Conservation (phyloP, 2,888 invertebrate genomes). For the Resseliella maxima region DNA sequence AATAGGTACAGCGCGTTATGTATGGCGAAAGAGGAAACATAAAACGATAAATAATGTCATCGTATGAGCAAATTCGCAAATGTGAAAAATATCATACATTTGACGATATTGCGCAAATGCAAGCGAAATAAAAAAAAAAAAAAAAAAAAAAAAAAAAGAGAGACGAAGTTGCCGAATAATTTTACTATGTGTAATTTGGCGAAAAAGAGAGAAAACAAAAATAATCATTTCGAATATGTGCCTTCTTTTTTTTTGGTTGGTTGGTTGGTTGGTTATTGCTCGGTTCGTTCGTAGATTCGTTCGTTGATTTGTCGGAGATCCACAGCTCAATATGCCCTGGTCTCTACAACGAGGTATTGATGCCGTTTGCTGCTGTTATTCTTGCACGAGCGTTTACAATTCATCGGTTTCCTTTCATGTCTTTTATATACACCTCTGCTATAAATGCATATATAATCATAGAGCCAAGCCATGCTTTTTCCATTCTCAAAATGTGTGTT, state of each 20-base stretch:
- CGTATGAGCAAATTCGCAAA: not conserved
- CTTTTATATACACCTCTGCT: not conserved
- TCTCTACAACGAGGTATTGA: not conserved
- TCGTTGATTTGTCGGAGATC: not conserved
- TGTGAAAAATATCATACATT: constrained; percentile 31
- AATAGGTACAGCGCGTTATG: not conserved
- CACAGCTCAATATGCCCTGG: not conserved
- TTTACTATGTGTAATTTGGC: not conserved
- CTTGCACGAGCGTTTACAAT: constrained; percentile 6
- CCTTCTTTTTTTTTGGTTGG: too few species aligned
- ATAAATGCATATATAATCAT: constrained; percentile 38
- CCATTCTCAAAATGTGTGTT: constrained; percentile 7
- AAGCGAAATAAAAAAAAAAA: not conserved
- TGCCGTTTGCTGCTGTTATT: constrained; percentile 41
- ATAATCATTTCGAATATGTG: constrained; percentile 8
- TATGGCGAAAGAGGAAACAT: constrained; percentile 7
- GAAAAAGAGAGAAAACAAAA: constrained; percentile 38
- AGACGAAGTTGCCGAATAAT: not conserved
- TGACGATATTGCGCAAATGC: constrained; percentile 48
- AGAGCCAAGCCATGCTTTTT: not conserved
- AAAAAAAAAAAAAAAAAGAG: not conserved
- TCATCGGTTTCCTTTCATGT: constrained; percentile 30
- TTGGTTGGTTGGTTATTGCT: too few species aligned
- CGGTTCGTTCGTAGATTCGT: too few species aligned
- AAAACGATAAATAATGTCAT: constrained; percentile 44